Percentiles rank a stretch among this genome's conserved stretches.
phyloP scores from a whole-genome alignment of 2,797 vertebrate species.

The Acanthornis magna region DNA sequence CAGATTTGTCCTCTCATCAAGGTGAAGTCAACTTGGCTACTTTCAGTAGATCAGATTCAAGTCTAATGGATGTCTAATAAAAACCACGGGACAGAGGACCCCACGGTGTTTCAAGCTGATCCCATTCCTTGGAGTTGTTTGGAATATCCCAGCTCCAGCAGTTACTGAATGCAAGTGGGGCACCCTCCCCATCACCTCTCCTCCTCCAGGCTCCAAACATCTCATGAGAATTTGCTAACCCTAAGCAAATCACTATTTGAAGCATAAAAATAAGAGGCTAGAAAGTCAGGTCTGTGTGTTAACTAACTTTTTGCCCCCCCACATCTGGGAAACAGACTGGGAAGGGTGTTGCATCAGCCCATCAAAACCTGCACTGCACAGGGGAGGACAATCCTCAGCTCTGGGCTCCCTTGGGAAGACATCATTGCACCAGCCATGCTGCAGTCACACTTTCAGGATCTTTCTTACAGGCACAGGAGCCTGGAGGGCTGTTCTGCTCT shows the following conservation, averaged over 20 bases:
- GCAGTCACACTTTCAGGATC: not conserved
- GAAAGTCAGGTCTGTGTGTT: not conserved
- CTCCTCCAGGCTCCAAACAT: not conserved
- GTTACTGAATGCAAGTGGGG: not conserved
- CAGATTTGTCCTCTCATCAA: not conserved
- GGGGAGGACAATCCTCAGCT: not conserved
- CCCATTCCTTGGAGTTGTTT: not conserved
- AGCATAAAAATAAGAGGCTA: not conserved
- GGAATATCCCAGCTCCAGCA: not conserved
- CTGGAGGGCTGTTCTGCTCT: not conserved
- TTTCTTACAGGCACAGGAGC: not conserved
- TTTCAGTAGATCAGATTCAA: not conserved
- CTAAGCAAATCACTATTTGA: not conserved
- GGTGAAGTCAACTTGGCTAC: not conserved
- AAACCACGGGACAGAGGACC: accelerated
- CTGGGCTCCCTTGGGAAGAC: not conserved
- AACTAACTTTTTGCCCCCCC: not conserved
- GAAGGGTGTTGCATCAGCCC: not conserved
- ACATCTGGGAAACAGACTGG: not conserved
- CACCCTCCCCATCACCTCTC: not conserved
- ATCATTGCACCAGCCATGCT: not conserved
- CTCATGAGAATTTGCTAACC: accelerated
- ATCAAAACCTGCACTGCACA: not conserved
- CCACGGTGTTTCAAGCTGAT: not conserved
- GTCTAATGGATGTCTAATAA: not conserved